Percentiles rank a stretch among this genome's conserved stretches.
These are phyloP conservation scores for Regulus satrapa DNA, from an alignment of 2,113 vertebrate genomes.

Conservation along the genomic window DNA sequence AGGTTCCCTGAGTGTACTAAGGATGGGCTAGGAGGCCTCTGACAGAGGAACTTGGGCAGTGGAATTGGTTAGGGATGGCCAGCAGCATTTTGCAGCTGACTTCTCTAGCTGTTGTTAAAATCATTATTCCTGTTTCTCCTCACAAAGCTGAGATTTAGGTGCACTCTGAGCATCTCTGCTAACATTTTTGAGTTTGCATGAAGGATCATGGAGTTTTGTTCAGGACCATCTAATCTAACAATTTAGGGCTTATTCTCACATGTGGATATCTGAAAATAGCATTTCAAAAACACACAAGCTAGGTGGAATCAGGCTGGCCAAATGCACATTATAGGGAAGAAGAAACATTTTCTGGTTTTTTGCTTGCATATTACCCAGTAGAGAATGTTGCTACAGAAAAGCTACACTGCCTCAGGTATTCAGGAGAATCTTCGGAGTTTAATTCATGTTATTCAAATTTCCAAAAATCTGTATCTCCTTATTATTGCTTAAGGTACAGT, in stretches of 20 bases:
- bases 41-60: neutral
- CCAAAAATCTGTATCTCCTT: neutral
- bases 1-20: neutral
- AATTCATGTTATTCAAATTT: neutral
- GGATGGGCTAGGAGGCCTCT: neutral
- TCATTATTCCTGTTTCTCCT: neutral
- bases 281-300: neutral
- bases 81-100: neutral
- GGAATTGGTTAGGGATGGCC: neutral
- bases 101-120: neutral
- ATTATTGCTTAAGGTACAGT: neutral
- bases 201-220: accelerated
- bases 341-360: neutral
- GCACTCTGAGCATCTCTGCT: neutral
- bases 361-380: neutral
- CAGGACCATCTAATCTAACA: neutral
- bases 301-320: neutral
- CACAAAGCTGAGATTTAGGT: neutral
- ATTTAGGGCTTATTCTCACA: neutral
- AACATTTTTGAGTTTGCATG: neutral
- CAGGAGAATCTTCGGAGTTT: neutral
- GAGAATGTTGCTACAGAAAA: neutral
- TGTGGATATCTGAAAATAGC: neutral
- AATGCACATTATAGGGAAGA: neutral
- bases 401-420: neutral